Conservation (phyloP, 1,140 invertebrate species). For the Leucophenga varia region DNA sequence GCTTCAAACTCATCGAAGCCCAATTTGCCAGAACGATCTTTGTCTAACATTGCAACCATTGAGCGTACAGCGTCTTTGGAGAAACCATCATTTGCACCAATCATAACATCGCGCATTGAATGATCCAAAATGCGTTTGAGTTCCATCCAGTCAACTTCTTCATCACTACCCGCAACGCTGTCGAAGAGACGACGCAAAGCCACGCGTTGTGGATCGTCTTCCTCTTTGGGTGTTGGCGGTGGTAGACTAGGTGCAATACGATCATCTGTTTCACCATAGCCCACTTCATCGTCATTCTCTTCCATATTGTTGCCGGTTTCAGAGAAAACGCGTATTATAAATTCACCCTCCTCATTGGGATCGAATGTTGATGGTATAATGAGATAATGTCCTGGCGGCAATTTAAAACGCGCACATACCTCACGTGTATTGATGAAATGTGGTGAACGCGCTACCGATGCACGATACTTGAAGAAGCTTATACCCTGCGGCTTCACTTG, state of each 20-base stretch:
- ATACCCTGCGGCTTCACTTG: conserved; percentile 80
- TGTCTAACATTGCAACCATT: conserved; percentile 95
- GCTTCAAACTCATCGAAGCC: conserved; percentile 91
- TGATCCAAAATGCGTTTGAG: conserved; percentile 90
- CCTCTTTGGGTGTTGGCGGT: conserved; percentile 52
- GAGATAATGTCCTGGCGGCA: conserved; percentile 91
- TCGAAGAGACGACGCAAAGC: conserved; percentile 78
- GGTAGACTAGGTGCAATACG: conserved; percentile 49
- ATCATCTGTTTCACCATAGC: conserved; percentile 72
- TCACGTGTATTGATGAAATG: conserved; percentile 96
- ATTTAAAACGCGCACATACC: conserved; percentile 76
- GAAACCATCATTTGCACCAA: conserved; percentile 77
- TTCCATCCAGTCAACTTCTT: conserved; percentile 93
- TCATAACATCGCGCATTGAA: conserved; percentile 73
- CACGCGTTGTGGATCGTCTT: conserved; percentile 61
- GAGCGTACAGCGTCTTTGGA: conserved; percentile 89
- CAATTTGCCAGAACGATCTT: conserved; percentile 88
- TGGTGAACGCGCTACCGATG: conserved; percentile 85
- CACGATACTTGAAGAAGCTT: conserved; percentile 96
- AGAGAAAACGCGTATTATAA: conserved; percentile 93
- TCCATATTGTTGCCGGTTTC: conserved; percentile 87
- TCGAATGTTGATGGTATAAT: conserved; percentile 99
- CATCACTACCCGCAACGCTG: conserved; percentile 84
- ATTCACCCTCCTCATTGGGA: conserved; percentile 94
- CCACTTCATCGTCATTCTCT: conserved; percentile 83